Percentiles rank a stretch among this genome's conserved stretches.
Conservation (phyloP, 2,888 invertebrate species). For the Polydrusus cervinus region DNA sequence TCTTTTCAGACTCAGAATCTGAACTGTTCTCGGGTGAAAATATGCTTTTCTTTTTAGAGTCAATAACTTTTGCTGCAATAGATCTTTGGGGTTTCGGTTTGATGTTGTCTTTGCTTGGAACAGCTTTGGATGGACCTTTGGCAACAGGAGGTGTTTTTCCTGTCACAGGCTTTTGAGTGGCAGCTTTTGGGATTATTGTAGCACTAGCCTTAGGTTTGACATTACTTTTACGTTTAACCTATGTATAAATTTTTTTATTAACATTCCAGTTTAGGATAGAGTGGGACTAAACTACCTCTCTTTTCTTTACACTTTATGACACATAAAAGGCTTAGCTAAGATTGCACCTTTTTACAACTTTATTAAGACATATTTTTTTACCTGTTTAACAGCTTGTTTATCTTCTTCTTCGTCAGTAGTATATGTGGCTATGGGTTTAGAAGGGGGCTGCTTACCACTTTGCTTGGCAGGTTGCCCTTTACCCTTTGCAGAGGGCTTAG, state of each 20-base stretch:
- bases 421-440: slow-evolving; percentile 55
- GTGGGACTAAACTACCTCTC: too few relatives aligned
- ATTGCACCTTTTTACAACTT: too few relatives aligned
- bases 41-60: slow-evolving; percentile 83
- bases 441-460: slow-evolving; percentile 54
- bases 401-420: slow-evolving; percentile 67
- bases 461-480: slow-evolving; percentile 56
- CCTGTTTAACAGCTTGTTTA: slow-evolving; percentile 56
- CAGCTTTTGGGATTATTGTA: slow-evolving; percentile 75
- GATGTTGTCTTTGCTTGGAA: slow-evolving; percentile 48
- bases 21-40: slow-evolving; percentile 87
- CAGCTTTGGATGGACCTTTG: slow-evolving; percentile 51
- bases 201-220: slow-evolving; percentile 79
- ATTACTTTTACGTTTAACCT: slow-evolving; percentile 72
- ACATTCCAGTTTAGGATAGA: too few relatives aligned
- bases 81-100: slow-evolving; percentile 40
- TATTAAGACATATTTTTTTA: slow-evolving; percentile 1
- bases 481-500: slow-evolving; percentile 57
- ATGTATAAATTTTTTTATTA: slow-evolving; percentile 39
- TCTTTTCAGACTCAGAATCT: slow-evolving; percentile 74
- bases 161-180: slow-evolving; percentile 59
- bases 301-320: too few relatives aligned
- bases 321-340: too few relatives aligned
- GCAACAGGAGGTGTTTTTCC: slow-evolving; percentile 51
- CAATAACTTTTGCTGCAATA: slow-evolving; percentile 48